These are phyloP conservation scores for Leptura quadrifasciata DNA, from an alignment of 2,888 invertebrate genomes.

Conservation along the genomic window DNA sequence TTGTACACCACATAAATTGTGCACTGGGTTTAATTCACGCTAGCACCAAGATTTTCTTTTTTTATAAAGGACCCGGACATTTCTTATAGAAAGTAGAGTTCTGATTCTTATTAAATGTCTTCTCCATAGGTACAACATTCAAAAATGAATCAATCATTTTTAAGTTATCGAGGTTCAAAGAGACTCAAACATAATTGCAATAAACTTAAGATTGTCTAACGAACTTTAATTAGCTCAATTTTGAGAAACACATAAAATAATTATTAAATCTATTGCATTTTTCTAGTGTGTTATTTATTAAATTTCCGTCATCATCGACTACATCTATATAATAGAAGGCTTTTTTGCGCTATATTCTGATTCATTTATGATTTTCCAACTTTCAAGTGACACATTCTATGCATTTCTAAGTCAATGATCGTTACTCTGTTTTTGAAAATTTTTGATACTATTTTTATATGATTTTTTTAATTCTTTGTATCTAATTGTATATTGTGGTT, in stretches of 20 bases:
- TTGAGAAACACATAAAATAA: not conserved
- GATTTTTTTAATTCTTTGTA: not conserved
- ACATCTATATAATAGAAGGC: not conserved
- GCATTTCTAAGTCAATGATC: not conserved
- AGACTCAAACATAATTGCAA: too few relatives aligned
- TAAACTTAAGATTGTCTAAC: not conserved
- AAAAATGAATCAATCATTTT: too few relatives aligned
- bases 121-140: too few relatives aligned
- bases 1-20: too few relatives aligned
- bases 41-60: too few relatives aligned
- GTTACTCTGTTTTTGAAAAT: not conserved
- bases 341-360: not conserved
- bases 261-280: not conserved
- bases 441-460: not conserved
- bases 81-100: too few relatives aligned
- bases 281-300: not conserved
- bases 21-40: too few relatives aligned
- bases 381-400: not conserved
- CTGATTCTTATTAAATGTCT: too few relatives aligned
- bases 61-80: too few relatives aligned
- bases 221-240: not conserved
- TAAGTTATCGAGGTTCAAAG: too few relatives aligned
- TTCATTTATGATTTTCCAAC: not conserved
- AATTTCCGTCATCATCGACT: not conserved
- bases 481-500: not conserved